Evolutionary conservation across 2,888 invertebrate genomes (phyloP).

Genomic region (Chaetogeoica ovagalla): DNA sequence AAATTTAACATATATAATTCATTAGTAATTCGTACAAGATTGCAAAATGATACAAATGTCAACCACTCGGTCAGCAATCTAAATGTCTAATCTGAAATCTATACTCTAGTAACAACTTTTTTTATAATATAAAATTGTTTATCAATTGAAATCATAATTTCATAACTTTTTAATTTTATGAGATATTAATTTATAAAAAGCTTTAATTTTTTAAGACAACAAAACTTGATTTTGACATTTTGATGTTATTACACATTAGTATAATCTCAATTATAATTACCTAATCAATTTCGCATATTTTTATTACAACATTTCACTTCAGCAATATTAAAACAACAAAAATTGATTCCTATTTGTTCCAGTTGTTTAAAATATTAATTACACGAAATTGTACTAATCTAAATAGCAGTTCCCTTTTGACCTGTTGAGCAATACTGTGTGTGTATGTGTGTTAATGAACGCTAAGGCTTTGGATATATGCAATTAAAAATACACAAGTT

Average conservation of each 20-base stretch:
- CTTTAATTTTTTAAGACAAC: neutral
- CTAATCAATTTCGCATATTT: neutral
- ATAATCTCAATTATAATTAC: neutral
- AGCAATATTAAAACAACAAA: neutral
- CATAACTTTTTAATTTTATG: too few species aligned
- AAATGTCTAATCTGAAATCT: too few species aligned
- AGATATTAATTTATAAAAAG: neutral
- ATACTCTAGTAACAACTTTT: too few species aligned
- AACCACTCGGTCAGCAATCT: too few species aligned
- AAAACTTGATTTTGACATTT: neutral
- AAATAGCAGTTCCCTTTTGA: slow-evolving; percentile 45
- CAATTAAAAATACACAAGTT: slow-evolving; percentile 38
- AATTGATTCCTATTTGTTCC: slow-evolving; percentile 3
- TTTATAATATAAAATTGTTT: too few species aligned
- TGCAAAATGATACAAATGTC: too few species aligned
- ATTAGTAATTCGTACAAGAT: too few species aligned
- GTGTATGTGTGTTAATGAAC: slow-evolving; percentile 16
- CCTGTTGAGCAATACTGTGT: slow-evolving; percentile 36
- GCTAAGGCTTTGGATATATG: slow-evolving; percentile 12
- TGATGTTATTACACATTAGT: neutral
- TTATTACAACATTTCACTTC: neutral
- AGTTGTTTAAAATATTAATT: slow-evolving; percentile 25
- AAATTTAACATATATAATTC: too few species aligned
- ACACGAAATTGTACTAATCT: slow-evolving; percentile 33
- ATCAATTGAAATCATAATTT: too few species aligned